Conservation (phyloP, 2,797 vertebrate genomes). For the Cyprinella venusta region DNA sequence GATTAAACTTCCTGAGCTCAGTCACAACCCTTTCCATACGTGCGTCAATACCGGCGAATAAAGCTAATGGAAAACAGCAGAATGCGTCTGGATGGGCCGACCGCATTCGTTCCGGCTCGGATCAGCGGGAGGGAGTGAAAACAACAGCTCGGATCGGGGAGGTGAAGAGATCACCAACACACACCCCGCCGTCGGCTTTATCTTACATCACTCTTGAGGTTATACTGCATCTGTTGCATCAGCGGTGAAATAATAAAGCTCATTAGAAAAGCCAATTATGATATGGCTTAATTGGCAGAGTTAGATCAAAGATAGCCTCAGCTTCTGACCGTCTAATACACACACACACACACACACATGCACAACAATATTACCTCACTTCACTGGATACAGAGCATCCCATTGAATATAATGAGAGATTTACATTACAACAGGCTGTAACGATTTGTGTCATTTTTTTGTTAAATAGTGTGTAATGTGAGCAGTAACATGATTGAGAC, state of each 20-base stretch:
- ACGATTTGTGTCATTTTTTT: too few species aligned
- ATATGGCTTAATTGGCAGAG: not conserved
- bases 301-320: conserved; percentile 19
- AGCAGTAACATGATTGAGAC: too few species aligned
- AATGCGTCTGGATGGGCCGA: conserved; percentile 24
- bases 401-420: too few species aligned
- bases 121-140: conserved; percentile 39
- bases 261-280: conserved; percentile 11
- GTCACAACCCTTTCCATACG: conserved; percentile 40
- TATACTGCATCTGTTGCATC: not conserved
- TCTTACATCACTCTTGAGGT: conserved; percentile 1
- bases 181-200: not conserved
- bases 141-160: conserved; percentile 21
- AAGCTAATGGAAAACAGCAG: conserved; percentile 26
- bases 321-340: not conserved
- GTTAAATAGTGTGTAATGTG: too few species aligned
- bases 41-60: conserved; percentile 40
- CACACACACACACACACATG: not conserved
- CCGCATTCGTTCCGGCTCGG: conserved; percentile 8
- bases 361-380: not conserved
- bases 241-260: not conserved
- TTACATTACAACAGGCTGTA: too few species aligned
- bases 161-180: not conserved
- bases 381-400: too few species aligned
- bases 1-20: conserved; percentile 37